Percentiles rank a stretch among this genome's conserved stretches.
Conservation (phyloP, 2,888 invertebrate genomes). For the Protophormia terraenovae region DNA sequence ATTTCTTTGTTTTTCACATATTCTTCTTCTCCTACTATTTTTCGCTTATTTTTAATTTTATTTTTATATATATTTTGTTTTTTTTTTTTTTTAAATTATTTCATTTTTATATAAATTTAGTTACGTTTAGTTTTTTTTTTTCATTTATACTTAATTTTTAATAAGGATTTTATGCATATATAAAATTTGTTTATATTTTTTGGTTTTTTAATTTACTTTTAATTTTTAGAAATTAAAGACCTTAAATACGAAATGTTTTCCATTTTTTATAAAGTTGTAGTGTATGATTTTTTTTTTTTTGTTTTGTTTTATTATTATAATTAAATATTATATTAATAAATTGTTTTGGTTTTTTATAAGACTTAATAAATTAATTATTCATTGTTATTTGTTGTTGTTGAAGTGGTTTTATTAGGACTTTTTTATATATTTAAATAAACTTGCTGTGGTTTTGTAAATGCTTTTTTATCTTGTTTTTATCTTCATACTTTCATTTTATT, state of each 20-base stretch:
- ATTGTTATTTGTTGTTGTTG: slow-evolving; percentile 66
- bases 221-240: slow-evolving; percentile 80
- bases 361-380: slow-evolving; percentile 67
- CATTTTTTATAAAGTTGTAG: slow-evolving; percentile 79
- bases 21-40: slow-evolving; percentile 55
- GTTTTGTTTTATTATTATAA: slow-evolving; percentile 66
- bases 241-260: slow-evolving; percentile 80
- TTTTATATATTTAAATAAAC: slow-evolving; percentile 68
- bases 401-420: slow-evolving; percentile 66
- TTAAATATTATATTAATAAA: slow-evolving; percentile 71
- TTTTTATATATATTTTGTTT: slow-evolving; percentile 67
- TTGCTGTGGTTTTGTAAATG: slow-evolving; percentile 76
- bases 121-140: slow-evolving; percentile 72
- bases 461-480: slow-evolving; percentile 71
- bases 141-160: slow-evolving; percentile 63
- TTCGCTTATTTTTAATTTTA: slow-evolving; percentile 57
- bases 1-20: slow-evolving; percentile 32
- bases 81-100: slow-evolving; percentile 70
- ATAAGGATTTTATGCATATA: slow-evolving; percentile 68
- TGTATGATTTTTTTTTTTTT: slow-evolving; percentile 68
- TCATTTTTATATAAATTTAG: slow-evolving; percentile 75
- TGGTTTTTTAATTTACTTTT: slow-evolving; percentile 70
- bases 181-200: slow-evolving; percentile 61
- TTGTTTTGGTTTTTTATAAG: slow-evolving; percentile 70
- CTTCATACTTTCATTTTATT: too few species aligned